phyloP scores from a whole-genome alignment of 2,888 invertebrate genomes.

The Chesias legatella region DNA sequence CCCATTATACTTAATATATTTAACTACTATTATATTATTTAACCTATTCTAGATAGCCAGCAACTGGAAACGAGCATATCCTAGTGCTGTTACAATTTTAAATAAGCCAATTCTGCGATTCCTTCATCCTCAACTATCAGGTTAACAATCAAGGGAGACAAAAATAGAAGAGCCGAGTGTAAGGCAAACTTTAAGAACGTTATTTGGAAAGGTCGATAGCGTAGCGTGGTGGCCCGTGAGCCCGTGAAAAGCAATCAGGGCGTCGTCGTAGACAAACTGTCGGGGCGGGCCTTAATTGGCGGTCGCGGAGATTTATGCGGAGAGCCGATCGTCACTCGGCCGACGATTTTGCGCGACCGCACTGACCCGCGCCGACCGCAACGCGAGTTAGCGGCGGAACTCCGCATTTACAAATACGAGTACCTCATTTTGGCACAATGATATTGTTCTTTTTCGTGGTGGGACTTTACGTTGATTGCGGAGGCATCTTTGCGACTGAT shows the following conservation, averaged over 20 bases:
- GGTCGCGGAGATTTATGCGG: constrained; percentile 78
- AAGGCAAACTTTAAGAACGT: constrained; percentile 19
- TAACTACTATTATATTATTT: too few species aligned
- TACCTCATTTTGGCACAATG: not conserved
- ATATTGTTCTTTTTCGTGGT: not conserved
- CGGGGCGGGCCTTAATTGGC: constrained; percentile 78
- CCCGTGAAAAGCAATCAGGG: constrained; percentile 76
- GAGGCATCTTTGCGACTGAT: too few species aligned
- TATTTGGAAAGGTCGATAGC: constrained; percentile 27
- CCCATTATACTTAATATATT: too few species aligned
- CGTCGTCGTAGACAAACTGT: constrained; percentile 78
- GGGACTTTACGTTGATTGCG: too few species aligned
- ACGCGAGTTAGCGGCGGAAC: constrained; percentile 18
- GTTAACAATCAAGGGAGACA: constrained; percentile 12
- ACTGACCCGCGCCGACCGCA: constrained; percentile 35
- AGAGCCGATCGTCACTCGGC: constrained; percentile 66
- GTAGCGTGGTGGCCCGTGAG: constrained; percentile 12
- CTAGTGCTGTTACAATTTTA: too few species aligned
- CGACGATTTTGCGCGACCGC: constrained; percentile 50
- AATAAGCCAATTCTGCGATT: too few species aligned
- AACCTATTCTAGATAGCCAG: too few species aligned
- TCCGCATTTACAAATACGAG: not conserved
- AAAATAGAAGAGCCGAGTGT: constrained; percentile 9
- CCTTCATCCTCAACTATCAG: too few species aligned
- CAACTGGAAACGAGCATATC: too few species aligned